Base-by-base conservation (phyloP, 2,797 vertebrate genomes). In the Balearica regulorum region DNA sequence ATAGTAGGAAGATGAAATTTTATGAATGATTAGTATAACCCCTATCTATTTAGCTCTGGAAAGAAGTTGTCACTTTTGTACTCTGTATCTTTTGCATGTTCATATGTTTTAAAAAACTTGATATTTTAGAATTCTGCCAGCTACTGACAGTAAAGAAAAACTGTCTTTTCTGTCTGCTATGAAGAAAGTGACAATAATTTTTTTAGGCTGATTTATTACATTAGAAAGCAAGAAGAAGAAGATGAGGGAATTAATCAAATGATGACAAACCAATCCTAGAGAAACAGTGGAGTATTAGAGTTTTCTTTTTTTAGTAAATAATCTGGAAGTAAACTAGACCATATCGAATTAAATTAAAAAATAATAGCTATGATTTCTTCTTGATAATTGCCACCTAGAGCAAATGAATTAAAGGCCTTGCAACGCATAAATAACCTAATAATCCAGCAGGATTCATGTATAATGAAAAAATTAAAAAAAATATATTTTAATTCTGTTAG, bases 131-230 rank as follows among this genome's bases (percentile, higher is more conserved):
- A 29, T 80, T 94, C 43, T 85, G 51, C 21, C 68, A 75, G 58
- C 22, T 60, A 8, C 79, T 90, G 48, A 64, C 64, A 83, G 70
- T 37, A 80, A 87, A 87, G 64, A 94, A 85, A 87, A 89, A 61
- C 53, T 78, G 19, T 80, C 48, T 55, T 69, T 86, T 53, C 64
- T 78, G 53, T 88, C 46, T 75, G 21, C 55, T 90, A 19, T 22
- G 10, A 68, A 94, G 48, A 62, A 90, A 58, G 33, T 86, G 60
- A 83, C 88, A 94, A 76, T 89, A 89, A 90, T 93, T 94, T 83
- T 83, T 90, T 86, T 91, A 77, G 90, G 19, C 17, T 96, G 86
- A 94, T 96, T 91, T 90, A 90, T 93, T 71, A 68, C 13, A 51
- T 93, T 78, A 66, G 83, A 91, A 83, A 77, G 41, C n/a, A 73